Conservation (phyloP, 2,888 invertebrate species). For the Abscondita cerata region DNA sequence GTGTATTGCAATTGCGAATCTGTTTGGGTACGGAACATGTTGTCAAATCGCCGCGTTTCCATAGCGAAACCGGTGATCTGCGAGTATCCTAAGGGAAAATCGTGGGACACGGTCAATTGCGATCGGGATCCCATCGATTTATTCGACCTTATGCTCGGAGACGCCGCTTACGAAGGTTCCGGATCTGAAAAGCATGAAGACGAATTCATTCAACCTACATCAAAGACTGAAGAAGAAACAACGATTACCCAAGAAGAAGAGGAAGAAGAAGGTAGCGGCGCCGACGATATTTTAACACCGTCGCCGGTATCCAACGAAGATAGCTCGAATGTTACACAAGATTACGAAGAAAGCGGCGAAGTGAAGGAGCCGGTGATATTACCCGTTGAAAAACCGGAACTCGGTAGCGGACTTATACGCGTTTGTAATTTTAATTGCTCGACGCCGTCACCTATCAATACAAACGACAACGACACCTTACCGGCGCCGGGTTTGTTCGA, state of each 20-base stretch:
- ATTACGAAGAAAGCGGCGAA: constrained; percentile 29
- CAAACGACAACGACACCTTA: constrained; percentile 29
- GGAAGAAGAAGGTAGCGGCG: constrained; percentile 48
- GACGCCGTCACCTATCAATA: constrained; percentile 31
- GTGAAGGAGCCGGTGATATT: constrained; percentile 11
- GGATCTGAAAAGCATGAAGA: constrained; percentile 38
- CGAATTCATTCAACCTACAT: constrained; percentile 18
- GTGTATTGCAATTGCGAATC: constrained; percentile 76
- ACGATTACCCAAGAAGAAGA: background rate
- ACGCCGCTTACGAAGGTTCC: constrained; percentile 48
- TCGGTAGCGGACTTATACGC: background rate
- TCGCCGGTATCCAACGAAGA: constrained; percentile 41
- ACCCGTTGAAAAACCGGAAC: constrained; percentile 5
- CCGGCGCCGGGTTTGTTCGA: constrained; percentile 46
- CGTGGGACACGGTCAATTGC: constrained; percentile 35
- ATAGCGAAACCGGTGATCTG: constrained; percentile 51
- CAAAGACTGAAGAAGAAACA: background rate
- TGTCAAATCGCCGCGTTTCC: constrained; percentile 54
- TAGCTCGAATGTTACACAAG: constrained; percentile 32
- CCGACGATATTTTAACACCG: constrained; percentile 41
- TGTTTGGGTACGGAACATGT: constrained; percentile 67
- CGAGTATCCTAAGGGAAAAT: constrained; percentile 48
- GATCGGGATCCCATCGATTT: constrained; percentile 19
- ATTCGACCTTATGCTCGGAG: constrained; percentile 45
- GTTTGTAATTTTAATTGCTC: constrained; percentile 44